These are phyloP conservation scores for Kradibia gibbosae DNA, from an alignment of 1,140 invertebrate genomes.

Conservation along the genomic window DNA sequence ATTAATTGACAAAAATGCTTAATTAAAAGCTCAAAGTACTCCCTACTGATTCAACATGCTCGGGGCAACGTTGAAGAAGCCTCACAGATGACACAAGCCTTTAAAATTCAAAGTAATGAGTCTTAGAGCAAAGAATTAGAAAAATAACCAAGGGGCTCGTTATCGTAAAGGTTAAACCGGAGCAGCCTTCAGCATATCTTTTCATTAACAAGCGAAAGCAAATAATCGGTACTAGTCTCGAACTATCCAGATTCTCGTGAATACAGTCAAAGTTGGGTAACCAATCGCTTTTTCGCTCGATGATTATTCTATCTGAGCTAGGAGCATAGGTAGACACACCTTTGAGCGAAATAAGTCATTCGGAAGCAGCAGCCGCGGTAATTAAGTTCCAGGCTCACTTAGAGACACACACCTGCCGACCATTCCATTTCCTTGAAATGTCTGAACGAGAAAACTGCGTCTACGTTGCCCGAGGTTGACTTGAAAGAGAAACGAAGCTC, in stretches of 20 bases:
- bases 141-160: slow-evolving; percentile 10
- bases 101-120: background rate
- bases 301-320: slow-evolving; percentile 16
- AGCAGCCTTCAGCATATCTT: background rate
- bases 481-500: slow-evolving; percentile 37
- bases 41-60: no score
- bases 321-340: background rate
- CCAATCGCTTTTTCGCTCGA: slow-evolving; percentile 41
- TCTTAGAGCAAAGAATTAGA: slow-evolving; percentile 37
- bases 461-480: slow-evolving; percentile 20
- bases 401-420: slow-evolving; percentile 43
- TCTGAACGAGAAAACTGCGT: slow-evolving; percentile 34
- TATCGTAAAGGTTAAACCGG: slow-evolving; percentile 25
- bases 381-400: slow-evolving; percentile 39
- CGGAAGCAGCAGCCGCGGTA: background rate
- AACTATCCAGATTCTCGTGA: slow-evolving; percentile 36
- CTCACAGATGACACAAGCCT: no score
- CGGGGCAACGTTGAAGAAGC: no score
- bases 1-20: no score
- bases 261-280: slow-evolving; percentile 33
- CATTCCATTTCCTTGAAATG: slow-evolving; percentile 49
- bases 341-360: slow-evolving; percentile 26
- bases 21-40: no score
- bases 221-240: slow-evolving; percentile 6
- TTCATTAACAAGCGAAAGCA: background rate